Base-by-base conservation (phyloP, 2,797 vertebrate species). In the Meda fulgida region DNA sequence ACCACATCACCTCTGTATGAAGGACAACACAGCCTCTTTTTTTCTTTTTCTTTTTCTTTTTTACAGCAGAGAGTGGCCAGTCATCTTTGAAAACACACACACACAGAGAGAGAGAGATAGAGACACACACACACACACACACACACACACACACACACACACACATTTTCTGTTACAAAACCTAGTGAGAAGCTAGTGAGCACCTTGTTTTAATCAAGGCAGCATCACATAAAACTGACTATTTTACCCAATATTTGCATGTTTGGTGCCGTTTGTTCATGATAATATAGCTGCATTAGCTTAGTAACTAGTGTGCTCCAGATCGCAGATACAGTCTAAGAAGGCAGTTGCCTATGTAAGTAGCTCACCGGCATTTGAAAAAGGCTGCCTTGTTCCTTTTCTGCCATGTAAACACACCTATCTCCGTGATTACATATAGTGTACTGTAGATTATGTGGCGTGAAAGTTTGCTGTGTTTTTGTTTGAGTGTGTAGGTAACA, bases 21-120 rank as follows among this genome's bases (percentile, higher is more conserved):
- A 85, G 69, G 81, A 85, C 83, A 85, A 60, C 71, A 55, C 60
- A 69, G 73, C 60, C 58, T 29, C 13, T 69, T 69, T 67, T 21
- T 78, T 43, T 11, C 1, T 46, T 19, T 2, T 14, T n/a, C n/a
- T n/a, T n/a, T n/a, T n/a, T n/a, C n/a, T n/a, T n/a, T 16, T 79
- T 75, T 76, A 76, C 70, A 34, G 51, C 46, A 48, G 36, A n/a
- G 43, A 84, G 58, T 38, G 48, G 51, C 67, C 67, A 72, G 63
- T 67, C 60, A 23, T 34, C 11, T 48, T 34, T 66, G 18, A 66
- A 34, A 19, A 31, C 60, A 65, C n/a, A 55, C 3, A 46, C 53
- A 55, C 70, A 76, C 11, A 48, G 3, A 3, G 2, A 34, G 2
- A n/a, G n/a, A n/a, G n/a, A n/a, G n/a, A n/a, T n/a, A n/a, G n/a